A percentile compares a stretch with the other conserved stretches of the same genome.
Evolutionary conservation across 2,113 vertebrate species (phyloP).

Genomic region (Menura novaehollandiae): DNA sequence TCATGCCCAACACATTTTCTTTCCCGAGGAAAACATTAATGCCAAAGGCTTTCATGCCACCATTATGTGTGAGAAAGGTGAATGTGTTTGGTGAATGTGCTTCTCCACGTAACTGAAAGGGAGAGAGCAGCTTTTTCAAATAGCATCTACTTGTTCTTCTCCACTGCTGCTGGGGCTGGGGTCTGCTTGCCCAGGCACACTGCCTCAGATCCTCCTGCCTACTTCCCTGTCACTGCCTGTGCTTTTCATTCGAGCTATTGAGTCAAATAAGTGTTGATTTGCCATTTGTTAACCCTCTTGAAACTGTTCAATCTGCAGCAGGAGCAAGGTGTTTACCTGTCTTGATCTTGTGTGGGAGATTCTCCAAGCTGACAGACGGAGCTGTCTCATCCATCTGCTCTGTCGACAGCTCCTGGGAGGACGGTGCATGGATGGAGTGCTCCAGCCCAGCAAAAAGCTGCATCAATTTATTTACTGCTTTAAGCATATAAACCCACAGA

Average conservation of each 20-base stretch:
- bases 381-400: constrained; percentile 35
- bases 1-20: neutral
- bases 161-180: neutral
- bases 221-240: neutral
- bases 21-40: neutral
- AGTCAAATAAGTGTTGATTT: neutral
- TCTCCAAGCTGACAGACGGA: constrained; percentile 47
- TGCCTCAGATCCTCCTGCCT: neutral
- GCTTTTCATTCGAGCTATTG: neutral
- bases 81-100: neutral
- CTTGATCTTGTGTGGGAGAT: neutral
- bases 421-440: neutral
- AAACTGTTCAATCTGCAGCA: constrained; percentile 4
- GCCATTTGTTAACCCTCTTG: neutral
- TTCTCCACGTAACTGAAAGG: neutral
- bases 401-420: neutral
- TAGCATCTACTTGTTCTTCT: neutral
- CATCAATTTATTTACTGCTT: constrained; percentile 25
- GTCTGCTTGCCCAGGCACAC: neutral
- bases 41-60: neutral
- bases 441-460: neutral
- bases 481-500: neutral
- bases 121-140: neutral
- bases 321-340: constrained; percentile 20
- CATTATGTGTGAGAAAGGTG: neutral